Evolutionary conservation across 2,888 invertebrate genomes (phyloP), one percentile per base, ranked within the genome.

Genomic region (Reticulitermes lucifugus): DNA sequence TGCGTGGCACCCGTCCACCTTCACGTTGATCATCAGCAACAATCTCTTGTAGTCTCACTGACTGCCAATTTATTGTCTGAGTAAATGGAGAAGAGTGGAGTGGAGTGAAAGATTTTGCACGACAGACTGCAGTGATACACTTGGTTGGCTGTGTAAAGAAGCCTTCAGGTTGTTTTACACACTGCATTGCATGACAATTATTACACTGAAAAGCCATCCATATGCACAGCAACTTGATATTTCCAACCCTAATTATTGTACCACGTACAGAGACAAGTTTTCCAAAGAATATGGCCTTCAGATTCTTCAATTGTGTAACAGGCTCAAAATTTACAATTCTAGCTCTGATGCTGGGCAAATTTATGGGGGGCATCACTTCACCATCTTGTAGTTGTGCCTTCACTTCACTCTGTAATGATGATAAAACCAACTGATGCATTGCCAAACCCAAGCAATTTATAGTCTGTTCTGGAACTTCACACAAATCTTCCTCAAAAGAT

Each of bases 191-290:
- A 25, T 93, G 92, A 89, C 98, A 98, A 83, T 91, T 92, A 10
- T 91, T 91, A 89, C 98, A 98, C 87, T 93, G 91, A 91, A 97
- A 98, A 0, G 96, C 95, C 91, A 98, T 93, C 90, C 95, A 95
- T 12, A 94, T 94, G 88, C 96, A 95, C 41, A 95, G 91, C 1
- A 96, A 94, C 86, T 95, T 95, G 0, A 95, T 93, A 89, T 94
- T 94, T 25, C 96, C 94, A 6, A 96, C 96, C 89, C 96, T 93
- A 86, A 96, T 96, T 0, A 98, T 96, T 73, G 96, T 97, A 0
- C 98, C 98, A 89, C 95, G 94, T 5, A 98, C 93, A 46, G 96
- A 94, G 43, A 97, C 94, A 87, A 98, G 90, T 90, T 95, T 95
- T 94, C 96, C 96, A 91, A 95, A 95, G 88, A 92, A 94, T 90